Conservation (phyloP, 2,888 invertebrate species). For the Harmothoe impar region DNA sequence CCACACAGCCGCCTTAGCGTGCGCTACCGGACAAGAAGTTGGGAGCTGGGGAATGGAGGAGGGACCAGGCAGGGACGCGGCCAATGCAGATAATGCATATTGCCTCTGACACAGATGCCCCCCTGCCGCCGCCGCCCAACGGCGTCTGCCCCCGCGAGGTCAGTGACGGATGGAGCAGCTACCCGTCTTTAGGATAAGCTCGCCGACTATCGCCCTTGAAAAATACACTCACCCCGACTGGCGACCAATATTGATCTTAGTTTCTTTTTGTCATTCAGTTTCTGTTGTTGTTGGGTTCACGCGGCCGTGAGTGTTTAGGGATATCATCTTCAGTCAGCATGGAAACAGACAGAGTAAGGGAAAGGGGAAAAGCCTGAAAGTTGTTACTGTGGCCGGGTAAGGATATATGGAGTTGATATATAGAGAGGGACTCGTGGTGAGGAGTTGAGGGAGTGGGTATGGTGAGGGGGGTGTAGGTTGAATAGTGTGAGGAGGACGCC, state of each 20-base stretch:
- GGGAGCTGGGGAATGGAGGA: not conserved
- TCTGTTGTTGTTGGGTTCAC: no score
- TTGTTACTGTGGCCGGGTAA: no score
- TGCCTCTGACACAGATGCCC: constrained; percentile 51
- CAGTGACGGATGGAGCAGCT: constrained; percentile 26
- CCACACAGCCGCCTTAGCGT: not conserved
- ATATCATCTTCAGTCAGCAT: no score
- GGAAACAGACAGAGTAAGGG: no score
- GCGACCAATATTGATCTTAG: constrained; percentile 6
- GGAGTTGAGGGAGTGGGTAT: not conserved
- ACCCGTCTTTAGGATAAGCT: constrained; percentile 41
- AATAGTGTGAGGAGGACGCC: not conserved
- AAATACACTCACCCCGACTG: not conserved
- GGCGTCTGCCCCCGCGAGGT: constrained; percentile 27
- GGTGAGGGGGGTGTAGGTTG: not conserved
- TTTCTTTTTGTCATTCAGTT: not conserved
- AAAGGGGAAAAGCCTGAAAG: no score
- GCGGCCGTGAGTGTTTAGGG: no score
- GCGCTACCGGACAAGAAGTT: not conserved
- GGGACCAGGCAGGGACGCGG: not conserved
- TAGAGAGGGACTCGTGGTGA: not conserved
- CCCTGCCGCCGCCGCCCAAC: not conserved
- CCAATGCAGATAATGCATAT: constrained; percentile 43
- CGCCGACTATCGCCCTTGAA: not conserved
- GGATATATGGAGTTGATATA: no score